These are phyloP conservation scores for Kryptopterus vitreolus DNA, from an alignment of 2,797 vertebrate genomes.

Conservation along the genomic window DNA sequence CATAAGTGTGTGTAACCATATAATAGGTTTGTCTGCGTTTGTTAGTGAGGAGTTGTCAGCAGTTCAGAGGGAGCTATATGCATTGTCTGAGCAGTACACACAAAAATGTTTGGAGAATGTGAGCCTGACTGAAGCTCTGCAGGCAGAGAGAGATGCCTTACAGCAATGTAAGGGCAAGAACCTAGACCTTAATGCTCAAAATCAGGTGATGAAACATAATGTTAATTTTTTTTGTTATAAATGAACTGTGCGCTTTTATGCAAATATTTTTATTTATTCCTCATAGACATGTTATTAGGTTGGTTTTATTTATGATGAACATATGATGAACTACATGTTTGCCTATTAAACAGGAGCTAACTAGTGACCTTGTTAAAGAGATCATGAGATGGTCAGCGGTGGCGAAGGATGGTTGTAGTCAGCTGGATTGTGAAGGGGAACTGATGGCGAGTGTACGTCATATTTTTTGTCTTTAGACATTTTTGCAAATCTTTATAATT, in stretches of 20 bases:
- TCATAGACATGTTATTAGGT: too few species aligned
- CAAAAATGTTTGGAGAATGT: conserved; percentile 73
- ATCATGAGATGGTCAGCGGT: conserved; percentile 65
- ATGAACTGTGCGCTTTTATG: neutral
- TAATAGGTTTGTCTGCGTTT: neutral
- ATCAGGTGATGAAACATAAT: conserved; percentile 64
- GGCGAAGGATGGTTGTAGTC: conserved; percentile 54
- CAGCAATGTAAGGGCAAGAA: conserved; percentile 73
- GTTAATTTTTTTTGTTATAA: neutral
- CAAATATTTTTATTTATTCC: too few species aligned
- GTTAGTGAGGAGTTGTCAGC: conserved; percentile 72
- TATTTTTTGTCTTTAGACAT: neutral
- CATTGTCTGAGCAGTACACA: conserved; percentile 71
- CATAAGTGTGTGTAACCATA: neutral
- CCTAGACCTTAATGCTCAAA: conserved; percentile 68
- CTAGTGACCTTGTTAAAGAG: conserved; percentile 66
- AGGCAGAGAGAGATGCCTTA: conserved; percentile 71
- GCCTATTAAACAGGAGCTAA: conserved; percentile 65
- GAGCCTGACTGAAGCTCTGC: conserved; percentile 70
- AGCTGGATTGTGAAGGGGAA: conserved; percentile 53
- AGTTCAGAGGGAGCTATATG: conserved; percentile 68
- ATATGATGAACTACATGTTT: neutral
- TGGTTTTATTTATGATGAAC: neutral
- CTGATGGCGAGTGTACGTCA: conserved; percentile 63
- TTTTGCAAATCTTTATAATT: neutral